Evolutionary conservation across 2,113 vertebrate species (phyloP).

Genomic region (Plecturocebus donacophilus): DNA sequence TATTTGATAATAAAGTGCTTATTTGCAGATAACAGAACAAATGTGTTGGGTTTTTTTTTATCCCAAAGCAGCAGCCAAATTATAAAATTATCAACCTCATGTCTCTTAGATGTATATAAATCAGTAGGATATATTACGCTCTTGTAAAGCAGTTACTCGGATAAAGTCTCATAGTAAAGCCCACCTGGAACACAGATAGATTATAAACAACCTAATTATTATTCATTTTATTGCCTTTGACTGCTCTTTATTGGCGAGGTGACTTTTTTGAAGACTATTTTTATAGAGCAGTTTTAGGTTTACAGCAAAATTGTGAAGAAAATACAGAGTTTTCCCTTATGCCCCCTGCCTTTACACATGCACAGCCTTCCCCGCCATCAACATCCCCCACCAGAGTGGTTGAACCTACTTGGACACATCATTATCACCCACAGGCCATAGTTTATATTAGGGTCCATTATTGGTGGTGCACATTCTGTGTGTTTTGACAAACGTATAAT

Average conservation of each 20-base stretch:
- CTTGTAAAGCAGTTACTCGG: slow-evolving; percentile 33
- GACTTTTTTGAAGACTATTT: not conserved
- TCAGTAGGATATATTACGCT: not conserved
- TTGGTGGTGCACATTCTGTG: not conserved
- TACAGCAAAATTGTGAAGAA: not conserved
- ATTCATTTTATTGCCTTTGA: not conserved
- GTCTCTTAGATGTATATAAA: not conserved
- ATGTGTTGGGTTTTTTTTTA: not conserved
- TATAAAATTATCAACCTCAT: not conserved
- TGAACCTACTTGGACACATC: not conserved
- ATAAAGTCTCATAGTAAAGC: slow-evolving; percentile 31
- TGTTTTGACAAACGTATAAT: not conserved
- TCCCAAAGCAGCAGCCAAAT: not conserved
- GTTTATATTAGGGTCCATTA: not conserved
- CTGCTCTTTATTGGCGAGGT: not conserved
- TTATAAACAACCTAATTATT: not conserved
- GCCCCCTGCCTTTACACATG: too few species aligned
- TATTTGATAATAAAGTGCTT: slow-evolving; percentile 76
- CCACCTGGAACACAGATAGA: not conserved
- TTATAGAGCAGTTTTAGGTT: not conserved
- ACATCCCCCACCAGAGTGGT: not conserved
- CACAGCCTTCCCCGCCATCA: not conserved
- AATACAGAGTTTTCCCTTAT: not conserved
- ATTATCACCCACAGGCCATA: too few species aligned
- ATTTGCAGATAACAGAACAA: slow-evolving; percentile 50